Evolutionary conservation across 2,888 invertebrate species (phyloP), one percentile per base, ranked within the genome.

Genomic region (Platycheirus rosarum): DNA sequence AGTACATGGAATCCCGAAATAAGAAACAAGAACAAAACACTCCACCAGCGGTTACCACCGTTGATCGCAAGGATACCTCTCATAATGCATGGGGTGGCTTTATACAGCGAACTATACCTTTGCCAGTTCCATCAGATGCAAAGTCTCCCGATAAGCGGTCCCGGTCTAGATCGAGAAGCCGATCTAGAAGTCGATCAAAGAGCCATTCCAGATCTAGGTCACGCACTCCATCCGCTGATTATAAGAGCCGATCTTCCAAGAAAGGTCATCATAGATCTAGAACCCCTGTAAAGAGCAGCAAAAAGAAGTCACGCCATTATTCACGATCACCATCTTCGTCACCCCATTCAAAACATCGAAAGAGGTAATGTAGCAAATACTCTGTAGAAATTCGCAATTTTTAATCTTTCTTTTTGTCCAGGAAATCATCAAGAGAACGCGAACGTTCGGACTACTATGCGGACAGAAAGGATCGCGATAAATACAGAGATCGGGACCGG

Each of bases 61-160:
- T 91, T n/a, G 93, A 93, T 87, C 92, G 92, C 55, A 92, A 91
- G 11, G 91, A 92, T 68, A 92, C 92, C 0, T 92, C 92, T 0
- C 93, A 94, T 85, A 93, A 94, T 85, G 93, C 93, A 1, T 93
- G 93, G 93, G 93, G 93, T 26, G 93, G 94, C 20, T 94, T 94
- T 84, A 93, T 94, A 79, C 93, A 93, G 88, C 92, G 92, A 48
- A 87, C 89, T 3, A 80, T 89, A 14, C 90, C 90, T 2, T 76
- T 88, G 35, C 88, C 89, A 26, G 73, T 89, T 20, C 87, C 88
- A 0, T 82, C 86, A 7, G 87, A 89, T 3, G 85, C 86, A 13
- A 90, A 89, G 66, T 87, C 87, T 11, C 88, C 87, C 4, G 87
- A 87, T 35, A 89, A 89, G 55, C 87, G 88, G 8, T 89, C 90